Conservation (phyloP, 2,797 vertebrate genomes). For the Coregonus ussuriensis region DNA sequence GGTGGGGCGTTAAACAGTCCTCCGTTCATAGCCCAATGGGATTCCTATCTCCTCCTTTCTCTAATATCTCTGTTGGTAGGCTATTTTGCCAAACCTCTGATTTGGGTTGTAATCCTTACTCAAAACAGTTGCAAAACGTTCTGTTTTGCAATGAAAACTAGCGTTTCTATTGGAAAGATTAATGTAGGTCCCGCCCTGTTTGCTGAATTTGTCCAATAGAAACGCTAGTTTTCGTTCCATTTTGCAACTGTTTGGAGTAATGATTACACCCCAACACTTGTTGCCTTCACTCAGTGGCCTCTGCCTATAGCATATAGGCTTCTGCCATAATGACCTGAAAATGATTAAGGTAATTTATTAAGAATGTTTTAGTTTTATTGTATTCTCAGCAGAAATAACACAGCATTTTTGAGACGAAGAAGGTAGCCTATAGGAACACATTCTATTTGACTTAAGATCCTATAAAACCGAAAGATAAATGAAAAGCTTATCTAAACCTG, state of each 20-base stretch:
- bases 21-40: no score
- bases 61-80: no score
- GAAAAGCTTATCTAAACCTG: background rate
- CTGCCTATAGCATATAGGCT: background rate
- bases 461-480: background rate
- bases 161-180: no score
- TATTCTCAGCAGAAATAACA: background rate
- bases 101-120: background rate
- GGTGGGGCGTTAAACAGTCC: no score
- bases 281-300: constrained; percentile 28
- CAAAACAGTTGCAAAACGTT: background rate
- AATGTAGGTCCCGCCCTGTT: no score
- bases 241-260: background rate
- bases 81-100: no score
- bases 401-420: background rate
- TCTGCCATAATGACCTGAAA: background rate
- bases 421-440: background rate
- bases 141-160: background rate
- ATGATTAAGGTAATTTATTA: background rate
- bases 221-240: no score
- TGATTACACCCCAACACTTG: constrained; percentile 31
- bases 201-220: no score
- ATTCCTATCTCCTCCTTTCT: no score
- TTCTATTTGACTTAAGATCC: background rate
- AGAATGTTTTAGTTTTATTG: background rate